Evolutionary conservation across 2,888 invertebrate species (phyloP), one percentile per base, ranked within the genome.

Genomic region (Dione juno): DNA sequence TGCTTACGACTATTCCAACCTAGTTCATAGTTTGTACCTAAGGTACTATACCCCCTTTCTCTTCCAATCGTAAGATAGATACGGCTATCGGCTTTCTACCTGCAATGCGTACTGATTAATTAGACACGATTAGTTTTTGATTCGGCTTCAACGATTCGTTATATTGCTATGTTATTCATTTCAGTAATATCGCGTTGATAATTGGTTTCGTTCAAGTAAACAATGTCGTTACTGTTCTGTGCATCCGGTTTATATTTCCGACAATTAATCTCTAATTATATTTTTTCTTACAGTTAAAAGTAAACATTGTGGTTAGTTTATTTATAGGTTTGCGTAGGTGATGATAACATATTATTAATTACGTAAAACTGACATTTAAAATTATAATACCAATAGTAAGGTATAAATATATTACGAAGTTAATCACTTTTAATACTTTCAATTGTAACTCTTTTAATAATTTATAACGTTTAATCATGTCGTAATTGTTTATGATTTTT

Each of bases 61-160:
- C 90, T 88, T 86, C 80, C 79, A 82, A 81, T 83, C 83, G 81
- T 81, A 81, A 82, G 78, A 80, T 81, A 83, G 81, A 83, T 84
- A 80, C 79, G 79, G 80, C 80, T 81, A 84, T 86, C 84, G 77
- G 85, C 92, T 92, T 92, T 92, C 92, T 91, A 90, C 82, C 81
- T 80, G 83, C 85, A 88, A 88, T 88, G 87, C 90, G 88, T 86
- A 88, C 86, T 86, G 90, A 91, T 92, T 91, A 92, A 92, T 92
- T 90, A 89, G 87, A 83, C 84, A 85, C 88, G 90, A 90, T 91
- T 88, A 84, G 80, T 84, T 84, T 84, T 81, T 35, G 82, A 83
- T 80, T 78, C 78, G 81, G 87, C 84, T 84, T 85, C 67, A 67
- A 66, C 67, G 72, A 75, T 73, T 67, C 58, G 58, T 72, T 59